These are phyloP conservation scores for Mionectes olivaceus DNA, from an alignment of 2,797 vertebrate species.

Conservation along the genomic window DNA sequence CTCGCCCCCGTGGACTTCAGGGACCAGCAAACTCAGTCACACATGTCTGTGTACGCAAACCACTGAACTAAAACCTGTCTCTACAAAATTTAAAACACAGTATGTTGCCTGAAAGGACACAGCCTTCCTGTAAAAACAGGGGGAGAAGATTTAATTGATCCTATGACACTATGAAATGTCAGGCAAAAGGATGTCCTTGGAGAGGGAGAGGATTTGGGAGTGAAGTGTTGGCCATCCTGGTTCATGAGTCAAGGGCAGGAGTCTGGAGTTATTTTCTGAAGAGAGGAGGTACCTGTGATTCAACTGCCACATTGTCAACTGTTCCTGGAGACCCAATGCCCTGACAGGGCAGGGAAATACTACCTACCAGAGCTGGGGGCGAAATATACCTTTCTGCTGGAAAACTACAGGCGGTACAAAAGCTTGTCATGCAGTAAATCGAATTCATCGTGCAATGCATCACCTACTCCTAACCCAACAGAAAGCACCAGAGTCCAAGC, in stretches of 20 bases:
- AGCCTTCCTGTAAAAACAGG: neutral
- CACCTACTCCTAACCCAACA: neutral
- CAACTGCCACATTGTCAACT: neutral
- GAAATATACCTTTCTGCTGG: neutral
- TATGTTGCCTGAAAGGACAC: neutral
- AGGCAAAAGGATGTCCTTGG: neutral
- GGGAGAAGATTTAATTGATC: neutral
- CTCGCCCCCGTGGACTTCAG: neutral
- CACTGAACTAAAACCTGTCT: neutral
- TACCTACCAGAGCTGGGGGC: neutral
- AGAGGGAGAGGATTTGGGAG: neutral
- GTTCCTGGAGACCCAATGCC: neutral
- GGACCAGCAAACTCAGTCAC: neutral
- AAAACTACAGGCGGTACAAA: accelerated
- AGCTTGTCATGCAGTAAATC: neutral
- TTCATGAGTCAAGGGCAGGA: neutral
- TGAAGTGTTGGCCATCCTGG: neutral
- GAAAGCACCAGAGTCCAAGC: neutral
- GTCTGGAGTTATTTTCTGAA: neutral
- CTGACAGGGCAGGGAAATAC: conserved; percentile 5
- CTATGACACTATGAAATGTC: neutral
- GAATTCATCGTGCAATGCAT: neutral
- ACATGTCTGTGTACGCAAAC: neutral
- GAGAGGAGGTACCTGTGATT: neutral
- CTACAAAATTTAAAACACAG: neutral